Conservation (phyloP, 23 tunicate genomes). For the Clavelina lepadiformis region DNA sequence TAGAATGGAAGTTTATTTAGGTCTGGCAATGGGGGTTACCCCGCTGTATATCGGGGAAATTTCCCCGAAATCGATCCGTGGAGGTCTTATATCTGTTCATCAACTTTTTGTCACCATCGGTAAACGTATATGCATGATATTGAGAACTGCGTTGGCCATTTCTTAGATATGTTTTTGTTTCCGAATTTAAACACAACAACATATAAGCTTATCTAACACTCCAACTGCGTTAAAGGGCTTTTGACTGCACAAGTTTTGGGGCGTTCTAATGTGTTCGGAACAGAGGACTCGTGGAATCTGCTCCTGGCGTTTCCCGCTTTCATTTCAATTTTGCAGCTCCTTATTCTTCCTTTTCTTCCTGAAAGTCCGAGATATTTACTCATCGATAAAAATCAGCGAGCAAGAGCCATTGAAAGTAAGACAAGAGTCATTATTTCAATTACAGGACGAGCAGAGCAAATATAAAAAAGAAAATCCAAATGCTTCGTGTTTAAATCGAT, state of each 20-base stretch:
- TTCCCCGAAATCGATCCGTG: conserved; percentile 34
- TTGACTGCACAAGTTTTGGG: conserved; percentile 21
- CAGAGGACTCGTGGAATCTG: conserved; percentile 11
- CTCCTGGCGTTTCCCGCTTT: conserved; percentile 17
- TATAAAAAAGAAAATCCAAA: no score
- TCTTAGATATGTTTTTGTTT: no score
- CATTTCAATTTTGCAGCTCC: conserved; percentile 8
- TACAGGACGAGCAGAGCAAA: neutral
- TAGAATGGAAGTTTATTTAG: no score
- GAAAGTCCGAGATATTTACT: conserved; percentile 40
- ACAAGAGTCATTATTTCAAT: neutral
- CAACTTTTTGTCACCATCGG: conserved; percentile 51
- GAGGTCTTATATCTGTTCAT: conserved; percentile 16
- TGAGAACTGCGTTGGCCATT: no score
- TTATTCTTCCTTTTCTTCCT: conserved; percentile 12
- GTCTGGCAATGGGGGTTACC: conserved; percentile 51
- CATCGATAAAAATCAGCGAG: conserved; percentile 30
- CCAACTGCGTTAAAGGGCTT: conserved; percentile 2
- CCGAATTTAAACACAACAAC: no score
- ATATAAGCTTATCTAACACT: no score
- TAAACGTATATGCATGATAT: no score
- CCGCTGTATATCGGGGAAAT: conserved; percentile 65
- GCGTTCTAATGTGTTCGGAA: conserved; percentile 10
- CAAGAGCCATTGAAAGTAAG: conserved; percentile 25
- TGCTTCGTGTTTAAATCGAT: neutral